Conservation (phyloP, 2,113 vertebrate species). For the Seriola quinqueradiata region DNA sequence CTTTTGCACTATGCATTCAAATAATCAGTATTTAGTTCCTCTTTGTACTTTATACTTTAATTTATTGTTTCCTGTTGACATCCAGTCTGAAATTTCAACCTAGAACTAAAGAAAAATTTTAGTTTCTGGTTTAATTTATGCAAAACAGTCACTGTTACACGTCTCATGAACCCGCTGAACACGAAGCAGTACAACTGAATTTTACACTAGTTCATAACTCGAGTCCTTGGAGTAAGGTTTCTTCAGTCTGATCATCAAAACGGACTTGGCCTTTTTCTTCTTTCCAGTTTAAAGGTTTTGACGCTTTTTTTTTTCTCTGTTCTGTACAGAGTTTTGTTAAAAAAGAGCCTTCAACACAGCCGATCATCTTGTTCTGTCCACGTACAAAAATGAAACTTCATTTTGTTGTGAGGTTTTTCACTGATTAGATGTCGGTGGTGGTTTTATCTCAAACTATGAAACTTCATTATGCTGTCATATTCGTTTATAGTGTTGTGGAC, state of each 20-base stretch:
- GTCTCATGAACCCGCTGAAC: slow-evolving; percentile 4
- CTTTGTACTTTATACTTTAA: not conserved
- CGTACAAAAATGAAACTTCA: too few relatives aligned
- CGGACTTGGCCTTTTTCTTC: not conserved
- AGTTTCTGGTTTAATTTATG: not conserved
- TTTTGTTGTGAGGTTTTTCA: not conserved
- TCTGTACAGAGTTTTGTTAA: too few relatives aligned
- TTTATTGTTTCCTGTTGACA: slow-evolving; percentile 23
- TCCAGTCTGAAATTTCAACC: not conserved
- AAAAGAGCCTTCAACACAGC: not conserved
- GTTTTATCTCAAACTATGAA: too few relatives aligned
- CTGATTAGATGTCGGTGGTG: too few relatives aligned
- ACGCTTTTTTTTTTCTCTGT: not conserved
- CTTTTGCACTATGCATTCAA: slow-evolving; percentile 23
- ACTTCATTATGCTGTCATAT: too few relatives aligned
- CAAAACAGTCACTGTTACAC: slow-evolving; percentile 1
- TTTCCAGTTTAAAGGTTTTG: not conserved
- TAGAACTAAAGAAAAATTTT: not conserved
- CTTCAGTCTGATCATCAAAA: not conserved
- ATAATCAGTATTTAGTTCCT: not conserved
- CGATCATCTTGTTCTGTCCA: not conserved
- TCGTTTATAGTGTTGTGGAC: too few relatives aligned
- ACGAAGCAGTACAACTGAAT: not conserved
- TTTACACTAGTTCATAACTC: not conserved
- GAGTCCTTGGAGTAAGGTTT: not conserved